Percentiles rank a stretch among this genome's conserved stretches.
Conservation (phyloP, 2,888 invertebrate species). For the Epinotia ramella region DNA sequence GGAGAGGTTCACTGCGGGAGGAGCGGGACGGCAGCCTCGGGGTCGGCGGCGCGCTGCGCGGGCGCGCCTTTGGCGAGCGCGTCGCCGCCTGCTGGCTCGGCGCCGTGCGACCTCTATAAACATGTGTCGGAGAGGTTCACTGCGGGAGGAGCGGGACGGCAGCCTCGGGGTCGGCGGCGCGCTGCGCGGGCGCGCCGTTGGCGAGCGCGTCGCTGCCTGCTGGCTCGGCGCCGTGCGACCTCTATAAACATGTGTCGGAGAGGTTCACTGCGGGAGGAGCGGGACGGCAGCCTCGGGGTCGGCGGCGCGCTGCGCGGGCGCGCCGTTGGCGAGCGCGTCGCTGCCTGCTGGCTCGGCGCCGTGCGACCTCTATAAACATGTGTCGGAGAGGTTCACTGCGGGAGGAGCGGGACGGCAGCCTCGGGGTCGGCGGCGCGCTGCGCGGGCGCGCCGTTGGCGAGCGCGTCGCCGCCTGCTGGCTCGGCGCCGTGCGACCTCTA, state of each 20-base stretch:
- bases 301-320: conserved; percentile 46
- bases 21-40: conserved; percentile 52
- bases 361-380: no score
- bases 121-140: conserved; percentile 41
- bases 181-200: conserved; percentile 53
- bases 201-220: conserved; percentile 57
- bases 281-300: conserved; percentile 50
- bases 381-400: conserved; percentile 49
- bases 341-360: conserved; percentile 50
- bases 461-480: conserved; percentile 52
- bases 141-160: conserved; percentile 54
- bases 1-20: conserved; percentile 50
- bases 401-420: conserved; percentile 53
- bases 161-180: conserved; percentile 44
- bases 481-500: conserved; percentile 50
- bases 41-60: conserved; percentile 42
- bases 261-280: conserved; percentile 52
- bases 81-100: conserved; percentile 51
- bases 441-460: conserved; percentile 58
- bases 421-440: conserved; percentile 43
- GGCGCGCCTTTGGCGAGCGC: conserved; percentile 59
- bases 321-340: conserved; percentile 60
- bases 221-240: conserved; percentile 49
- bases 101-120: conserved; percentile 48
- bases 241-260: not conserved